Conservation (phyloP, 2,113 vertebrate genomes). For the Pomatostomus ruficeps region DNA sequence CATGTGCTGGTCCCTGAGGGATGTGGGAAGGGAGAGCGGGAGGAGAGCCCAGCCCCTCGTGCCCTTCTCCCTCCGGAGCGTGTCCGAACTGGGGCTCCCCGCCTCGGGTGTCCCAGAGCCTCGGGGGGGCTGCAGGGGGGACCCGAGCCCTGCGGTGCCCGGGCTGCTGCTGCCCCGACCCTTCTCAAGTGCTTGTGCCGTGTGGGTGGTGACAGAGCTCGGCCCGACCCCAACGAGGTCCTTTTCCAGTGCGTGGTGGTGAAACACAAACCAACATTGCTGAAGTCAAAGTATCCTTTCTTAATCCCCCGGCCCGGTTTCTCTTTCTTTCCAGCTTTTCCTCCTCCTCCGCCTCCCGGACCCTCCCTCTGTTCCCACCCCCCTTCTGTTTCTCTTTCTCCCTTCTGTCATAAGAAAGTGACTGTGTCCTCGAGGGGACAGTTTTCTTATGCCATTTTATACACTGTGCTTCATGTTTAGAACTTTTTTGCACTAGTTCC, state of each 20-base stretch:
- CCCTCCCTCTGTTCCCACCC: constrained; percentile 18
- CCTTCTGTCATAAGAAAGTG: constrained; percentile 67
- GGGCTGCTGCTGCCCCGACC: constrained; percentile 62
- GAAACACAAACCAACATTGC: neutral
- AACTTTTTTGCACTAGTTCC: constrained; percentile 83
- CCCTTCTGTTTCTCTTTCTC: constrained; percentile 58
- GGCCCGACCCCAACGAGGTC: neutral
- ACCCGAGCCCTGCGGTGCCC: neutral
- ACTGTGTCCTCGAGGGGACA: constrained; percentile 68
- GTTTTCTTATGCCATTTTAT: constrained; percentile 80
- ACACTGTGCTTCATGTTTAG: constrained; percentile 83
- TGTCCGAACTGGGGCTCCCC: neutral
- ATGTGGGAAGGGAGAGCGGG: neutral
- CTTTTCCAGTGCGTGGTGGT: constrained; percentile 29
- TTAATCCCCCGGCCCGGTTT: constrained; percentile 25
- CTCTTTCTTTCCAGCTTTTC: constrained; percentile 44
- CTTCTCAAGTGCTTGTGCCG: constrained; percentile 60
- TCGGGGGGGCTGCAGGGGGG: neutral
- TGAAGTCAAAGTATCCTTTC: constrained; percentile 59
- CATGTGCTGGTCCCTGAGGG: rapidly evolving
- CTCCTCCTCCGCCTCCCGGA: neutral
- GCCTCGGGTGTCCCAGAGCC: neutral
- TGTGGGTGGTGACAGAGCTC: constrained; percentile 28
- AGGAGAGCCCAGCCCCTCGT: neutral
- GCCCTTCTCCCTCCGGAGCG: rapidly evolving